These are phyloP conservation scores for Catocala nupta DNA, from an alignment of 2,888 invertebrate genomes.

Conservation along the genomic window DNA sequence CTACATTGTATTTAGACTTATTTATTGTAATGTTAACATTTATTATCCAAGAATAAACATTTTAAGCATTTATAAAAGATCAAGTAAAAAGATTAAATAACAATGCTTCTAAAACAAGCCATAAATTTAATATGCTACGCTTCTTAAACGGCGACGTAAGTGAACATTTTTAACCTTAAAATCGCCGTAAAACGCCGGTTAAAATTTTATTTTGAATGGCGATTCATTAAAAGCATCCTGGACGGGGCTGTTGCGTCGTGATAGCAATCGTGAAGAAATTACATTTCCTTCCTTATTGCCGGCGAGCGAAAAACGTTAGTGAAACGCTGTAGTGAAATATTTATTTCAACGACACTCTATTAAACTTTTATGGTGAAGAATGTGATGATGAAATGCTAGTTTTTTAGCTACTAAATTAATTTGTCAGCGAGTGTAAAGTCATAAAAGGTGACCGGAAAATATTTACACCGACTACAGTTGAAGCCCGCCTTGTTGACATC, in stretches of 20 bases:
- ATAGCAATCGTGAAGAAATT: conserved; percentile 64
- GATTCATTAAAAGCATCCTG: conserved; percentile 59
- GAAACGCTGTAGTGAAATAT: conserved; percentile 35
- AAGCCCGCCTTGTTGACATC: no score
- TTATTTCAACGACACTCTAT: conserved; percentile 39
- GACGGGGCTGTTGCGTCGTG: conserved; percentile 50
- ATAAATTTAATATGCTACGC: conserved; percentile 20
- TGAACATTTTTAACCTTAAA: conserved; percentile 36
- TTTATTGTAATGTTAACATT: no score
- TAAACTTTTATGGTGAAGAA: conserved; percentile 29
- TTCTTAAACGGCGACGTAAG: conserved; percentile 25
- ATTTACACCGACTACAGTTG: no score
- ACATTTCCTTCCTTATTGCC: conserved; percentile 67
- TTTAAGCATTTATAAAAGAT: no score
- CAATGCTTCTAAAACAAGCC: conserved; percentile 7
- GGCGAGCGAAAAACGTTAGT: conserved; percentile 54
- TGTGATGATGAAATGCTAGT: conserved; percentile 11
- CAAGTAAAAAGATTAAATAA: background rate
- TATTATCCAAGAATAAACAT: no score
- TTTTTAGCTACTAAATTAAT: background rate
- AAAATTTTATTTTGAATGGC: conserved; percentile 58
- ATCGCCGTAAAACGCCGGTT: conserved; percentile 32
- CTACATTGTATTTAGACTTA: no score
- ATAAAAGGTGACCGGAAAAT: no score
- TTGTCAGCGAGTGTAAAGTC: background rate